Evolutionary conservation across 2,888 invertebrate species (phyloP).

Genomic region (Scrobipalpa costella): DNA sequence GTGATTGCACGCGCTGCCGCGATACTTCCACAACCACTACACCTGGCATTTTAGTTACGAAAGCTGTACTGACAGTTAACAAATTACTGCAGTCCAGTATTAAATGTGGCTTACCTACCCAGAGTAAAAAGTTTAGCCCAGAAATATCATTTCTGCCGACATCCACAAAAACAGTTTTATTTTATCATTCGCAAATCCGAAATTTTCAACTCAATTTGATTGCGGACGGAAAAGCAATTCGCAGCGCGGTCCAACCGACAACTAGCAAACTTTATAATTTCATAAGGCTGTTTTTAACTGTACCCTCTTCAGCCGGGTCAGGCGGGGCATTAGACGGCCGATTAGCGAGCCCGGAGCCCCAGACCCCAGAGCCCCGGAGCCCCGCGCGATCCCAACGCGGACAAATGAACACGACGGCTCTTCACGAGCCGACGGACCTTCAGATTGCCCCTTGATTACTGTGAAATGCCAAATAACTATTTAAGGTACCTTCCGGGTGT

Average conservation of each 20-base stretch:
- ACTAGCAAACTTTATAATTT: slow-evolving; percentile 15
- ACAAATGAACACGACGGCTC: not conserved
- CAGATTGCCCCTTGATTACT: slow-evolving; percentile 4
- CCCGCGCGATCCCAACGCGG: not conserved
- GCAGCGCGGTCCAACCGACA: no score
- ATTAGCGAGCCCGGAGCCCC: not conserved
- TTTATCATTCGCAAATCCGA: no score
- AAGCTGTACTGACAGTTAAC: no score
- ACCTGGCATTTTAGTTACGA: no score
- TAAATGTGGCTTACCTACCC: no score
- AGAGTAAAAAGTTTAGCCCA: no score
- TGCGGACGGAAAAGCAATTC: no score
- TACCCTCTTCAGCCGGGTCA: not conserved
- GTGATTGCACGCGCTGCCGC: not conserved
- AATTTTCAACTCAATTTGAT: no score
- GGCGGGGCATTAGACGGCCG: not conserved
- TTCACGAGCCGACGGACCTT: slow-evolving; percentile 11
- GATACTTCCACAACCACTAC: not conserved
- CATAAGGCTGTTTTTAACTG: not conserved
- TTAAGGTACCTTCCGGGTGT: not conserved
- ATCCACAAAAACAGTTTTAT: no score
- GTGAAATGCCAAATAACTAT: not conserved
- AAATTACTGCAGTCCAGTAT: no score
- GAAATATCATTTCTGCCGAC: no score
- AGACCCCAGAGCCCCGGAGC: not conserved